Percentiles rank a stretch among this genome's conserved stretches.
Conservation (phyloP, 2,888 invertebrate species). For the Baccha elongata region DNA sequence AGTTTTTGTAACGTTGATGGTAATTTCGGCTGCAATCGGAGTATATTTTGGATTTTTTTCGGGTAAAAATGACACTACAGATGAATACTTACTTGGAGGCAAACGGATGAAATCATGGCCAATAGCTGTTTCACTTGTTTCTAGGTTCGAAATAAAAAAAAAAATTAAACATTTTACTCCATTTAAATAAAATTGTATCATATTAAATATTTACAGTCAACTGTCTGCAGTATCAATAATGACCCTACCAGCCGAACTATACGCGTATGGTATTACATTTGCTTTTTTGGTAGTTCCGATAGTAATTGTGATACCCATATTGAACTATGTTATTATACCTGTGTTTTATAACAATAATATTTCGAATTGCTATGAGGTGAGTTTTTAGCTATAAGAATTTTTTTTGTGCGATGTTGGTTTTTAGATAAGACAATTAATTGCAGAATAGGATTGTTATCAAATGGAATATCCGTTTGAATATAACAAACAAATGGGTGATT, state of each 20-base stretch:
- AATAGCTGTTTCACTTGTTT: constrained; percentile 84
- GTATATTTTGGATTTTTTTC: constrained; percentile 83
- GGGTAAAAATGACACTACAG: constrained; percentile 77
- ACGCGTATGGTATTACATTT: constrained; percentile 82
- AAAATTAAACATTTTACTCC: not conserved
- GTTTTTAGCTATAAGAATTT: not conserved
- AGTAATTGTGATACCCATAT: constrained; percentile 76
- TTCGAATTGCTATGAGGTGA: constrained; percentile 80
- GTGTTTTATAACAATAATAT: constrained; percentile 82
- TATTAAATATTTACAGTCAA: constrained; percentile 77
- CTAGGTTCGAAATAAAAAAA: constrained; percentile 82
- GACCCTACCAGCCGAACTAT: constrained; percentile 83
- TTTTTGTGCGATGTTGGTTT: too few species aligned
- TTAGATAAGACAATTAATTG: too few species aligned
- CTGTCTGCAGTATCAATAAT: constrained; percentile 83
- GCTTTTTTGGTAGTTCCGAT: constrained; percentile 78
- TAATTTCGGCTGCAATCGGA: constrained; percentile 83
- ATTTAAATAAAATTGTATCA: not conserved
- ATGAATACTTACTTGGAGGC: constrained; percentile 83
- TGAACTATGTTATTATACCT: constrained; percentile 80
- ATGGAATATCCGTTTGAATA: too few species aligned
- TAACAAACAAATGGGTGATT: too few species aligned
- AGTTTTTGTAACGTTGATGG: constrained; percentile 83
- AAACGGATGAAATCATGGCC: constrained; percentile 84
- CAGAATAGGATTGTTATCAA: too few species aligned